A percentile compares a stretch with the other conserved stretches of the same genome.
Evolutionary conservation across 2,113 vertebrate genomes (phyloP).

Genomic region (Nycticryphes semicollaris): DNA sequence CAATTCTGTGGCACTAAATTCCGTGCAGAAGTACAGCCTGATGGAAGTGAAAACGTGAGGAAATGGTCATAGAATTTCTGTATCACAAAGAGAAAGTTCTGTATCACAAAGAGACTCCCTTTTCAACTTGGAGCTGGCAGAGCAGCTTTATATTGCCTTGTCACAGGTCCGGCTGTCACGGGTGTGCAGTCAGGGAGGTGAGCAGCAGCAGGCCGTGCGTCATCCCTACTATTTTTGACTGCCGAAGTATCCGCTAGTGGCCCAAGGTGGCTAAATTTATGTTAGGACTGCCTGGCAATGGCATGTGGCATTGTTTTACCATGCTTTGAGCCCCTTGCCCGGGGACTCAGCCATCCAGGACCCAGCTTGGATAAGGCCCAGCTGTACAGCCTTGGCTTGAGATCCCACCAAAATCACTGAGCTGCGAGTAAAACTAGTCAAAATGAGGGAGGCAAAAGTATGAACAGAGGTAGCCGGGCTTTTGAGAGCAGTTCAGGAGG

Average conservation of each 20-base stretch:
- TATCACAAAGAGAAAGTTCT: background rate
- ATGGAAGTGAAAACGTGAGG: background rate
- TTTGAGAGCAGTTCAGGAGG: background rate
- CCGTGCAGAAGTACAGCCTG: background rate
- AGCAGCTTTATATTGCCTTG: background rate
- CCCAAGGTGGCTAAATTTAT: constrained; percentile 9
- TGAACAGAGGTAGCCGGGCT: accelerated
- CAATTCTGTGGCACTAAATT: background rate
- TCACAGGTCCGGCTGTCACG: background rate
- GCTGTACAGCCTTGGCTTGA: accelerated
- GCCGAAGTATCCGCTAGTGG: background rate
- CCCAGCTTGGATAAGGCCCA: accelerated
- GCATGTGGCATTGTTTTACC: accelerated
- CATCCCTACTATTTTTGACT: constrained; percentile 23
- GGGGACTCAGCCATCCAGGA: accelerated
- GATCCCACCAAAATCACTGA: accelerated
- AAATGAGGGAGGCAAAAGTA: background rate
- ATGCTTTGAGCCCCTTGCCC: background rate
- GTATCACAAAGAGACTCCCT: background rate
- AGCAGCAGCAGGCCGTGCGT: background rate
- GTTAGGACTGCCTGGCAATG: background rate
- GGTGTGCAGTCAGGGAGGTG: background rate
- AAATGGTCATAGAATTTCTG: background rate
- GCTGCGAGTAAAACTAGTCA: accelerated
- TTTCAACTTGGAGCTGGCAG: background rate